Evolutionary conservation across 2,113 vertebrate genomes (phyloP), one percentile per base, ranked within the genome.

Genomic region (Chlorodrepanis virens): DNA sequence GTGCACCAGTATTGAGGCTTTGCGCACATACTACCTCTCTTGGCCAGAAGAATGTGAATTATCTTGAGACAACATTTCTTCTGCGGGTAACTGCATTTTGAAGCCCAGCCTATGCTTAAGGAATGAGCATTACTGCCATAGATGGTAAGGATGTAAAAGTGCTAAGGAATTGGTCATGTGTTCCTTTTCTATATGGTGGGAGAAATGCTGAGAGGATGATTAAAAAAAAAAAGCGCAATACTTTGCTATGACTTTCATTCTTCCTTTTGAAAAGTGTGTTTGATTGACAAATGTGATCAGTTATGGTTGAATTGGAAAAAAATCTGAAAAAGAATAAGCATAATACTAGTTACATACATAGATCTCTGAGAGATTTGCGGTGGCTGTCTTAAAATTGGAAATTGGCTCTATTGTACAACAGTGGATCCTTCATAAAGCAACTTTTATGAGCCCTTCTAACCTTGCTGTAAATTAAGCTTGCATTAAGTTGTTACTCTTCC

Each of bases 391-490:
- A 74, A 93, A 97, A 94, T 96, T 96, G 83, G 76, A 96, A 95
- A 81, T 83, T 92, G 71, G 72, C 89, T 95, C 60, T 83, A 39
- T 92, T 94, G 63, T 81, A 77, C 88, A 67, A 8, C 35, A 81
- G 76, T 89, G 89, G 92, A 90, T 95, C 86, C 72, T 93, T 94
- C 89, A 81, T 94, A 96, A 94, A 93, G 76, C 76, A 83, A 88
- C 42, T 90, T 96, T 93, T 90, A 97, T 97, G 95, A 95, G 68
- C 90, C 68, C 56, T 95, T 95, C 83, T 95, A 93, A 92, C 94
- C 91, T 89, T 97, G 89, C 83, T 94, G 60, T 96, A 92, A 96
- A 90, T 96, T 96, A 94, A 90, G 85, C 80, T 93, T 94, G 60
- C 83, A 92, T 94, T 92, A 95, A 77, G 68, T 94, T 96, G 68